Base-by-base conservation (phyloP, 2,113 vertebrate species). In the Solea senegalensis region DNA sequence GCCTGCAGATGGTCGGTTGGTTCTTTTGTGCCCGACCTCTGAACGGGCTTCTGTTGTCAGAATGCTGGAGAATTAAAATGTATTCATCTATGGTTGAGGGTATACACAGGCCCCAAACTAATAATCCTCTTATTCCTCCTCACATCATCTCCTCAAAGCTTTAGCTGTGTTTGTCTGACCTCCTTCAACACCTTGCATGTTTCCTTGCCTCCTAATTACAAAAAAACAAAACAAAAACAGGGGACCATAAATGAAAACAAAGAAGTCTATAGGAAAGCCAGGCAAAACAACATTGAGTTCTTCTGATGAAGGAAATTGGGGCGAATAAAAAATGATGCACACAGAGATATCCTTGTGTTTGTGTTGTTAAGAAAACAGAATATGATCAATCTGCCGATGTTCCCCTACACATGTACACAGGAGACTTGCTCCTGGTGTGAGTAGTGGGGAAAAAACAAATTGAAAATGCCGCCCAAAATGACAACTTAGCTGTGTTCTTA, bases 391-490 rank as follows among this genome's bases (percentile, higher is more conserved):
- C 16, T 8, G 58, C 34, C 49, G 61, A 39, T 65, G 60, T 64
- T 75, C 28, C 63, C 34, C 65, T 63, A 76, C 76, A 82, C 58
- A 58, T 86, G 75, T 88, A 86, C 86, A 83, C 81, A 80, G 16
- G 16, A 80, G 66, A 71, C 21, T 21, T 21, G 21, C 21, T 21
- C 21, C 21, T 21, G 21, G 21, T 21, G 21, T 21, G 21, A 21
- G 21, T 21, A 21, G 21, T 21, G 21, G 21, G 21, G 21, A 21
- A 21, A 21, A 21, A 21, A 21, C 76, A 80, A 89, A 82, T 80
- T 85, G 74, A 72, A 83, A 77, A 74, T 85, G 86, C 89, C 86
- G 52, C 64, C 66, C 44, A 65, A 81, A 88, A 77, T 81, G 80
- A 85, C 85, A 80, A 54, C 69, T 84, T 88, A 86, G 83, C 86